phyloP scores from a whole-genome alignment of 1,140 invertebrate genomes.

The Sarcophaga bullata region DNA sequence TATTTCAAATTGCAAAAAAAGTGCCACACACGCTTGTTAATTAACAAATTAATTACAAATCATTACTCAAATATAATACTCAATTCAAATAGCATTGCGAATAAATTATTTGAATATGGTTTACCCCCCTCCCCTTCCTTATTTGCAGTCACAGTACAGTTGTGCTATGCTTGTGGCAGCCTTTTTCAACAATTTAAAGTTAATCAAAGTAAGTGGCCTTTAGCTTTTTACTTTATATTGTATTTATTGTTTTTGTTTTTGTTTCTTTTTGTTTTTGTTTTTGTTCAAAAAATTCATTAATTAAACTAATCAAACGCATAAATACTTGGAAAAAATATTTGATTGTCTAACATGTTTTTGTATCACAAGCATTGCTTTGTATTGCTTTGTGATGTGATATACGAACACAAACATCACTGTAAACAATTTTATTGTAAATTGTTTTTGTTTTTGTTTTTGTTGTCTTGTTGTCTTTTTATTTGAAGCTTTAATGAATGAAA shows the following conservation, averaged over 20 bases:
- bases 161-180: not conserved
- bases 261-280: not conserved
- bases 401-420: not conserved
- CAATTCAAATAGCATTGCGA: no score
- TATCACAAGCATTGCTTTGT: not conserved
- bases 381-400: no score
- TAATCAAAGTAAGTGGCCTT: not conserved
- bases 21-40: no score
- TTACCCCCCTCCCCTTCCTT: no score
- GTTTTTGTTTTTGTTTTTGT: no score
- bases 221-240: no score
- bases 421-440: not conserved
- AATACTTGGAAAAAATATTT: not conserved
- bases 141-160: not conserved
- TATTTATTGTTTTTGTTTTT: not conserved
- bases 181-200: not conserved
- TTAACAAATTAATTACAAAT: no score
- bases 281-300: not conserved
- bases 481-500: not conserved
- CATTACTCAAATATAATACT: no score
- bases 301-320: slow-evolving; percentile 16
- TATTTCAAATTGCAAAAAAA: no score
- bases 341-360: not conserved
- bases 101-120: no score
- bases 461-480: not conserved